These are phyloP conservation scores for Caenorhabditis angaria DNA, from an alignment of 2,888 invertebrate genomes.

Conservation along the genomic window DNA sequence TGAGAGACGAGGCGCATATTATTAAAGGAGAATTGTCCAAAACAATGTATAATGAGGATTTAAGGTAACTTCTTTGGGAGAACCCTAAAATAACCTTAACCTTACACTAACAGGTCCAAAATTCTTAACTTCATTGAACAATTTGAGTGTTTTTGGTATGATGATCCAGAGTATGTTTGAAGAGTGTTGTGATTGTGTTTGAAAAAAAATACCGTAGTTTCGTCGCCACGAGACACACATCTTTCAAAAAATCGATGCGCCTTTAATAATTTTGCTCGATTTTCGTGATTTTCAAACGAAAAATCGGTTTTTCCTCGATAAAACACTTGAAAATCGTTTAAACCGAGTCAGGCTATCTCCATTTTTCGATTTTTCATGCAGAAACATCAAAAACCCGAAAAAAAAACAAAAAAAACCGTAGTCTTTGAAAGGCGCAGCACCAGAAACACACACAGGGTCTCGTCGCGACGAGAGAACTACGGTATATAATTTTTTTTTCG, in stretches of 20 bases:
- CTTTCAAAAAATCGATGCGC: background rate
- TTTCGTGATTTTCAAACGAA: background rate
- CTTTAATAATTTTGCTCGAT: background rate
- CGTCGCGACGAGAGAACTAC: no score
- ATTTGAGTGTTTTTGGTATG: conserved; percentile 56
- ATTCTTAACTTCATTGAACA: conserved; percentile 57
- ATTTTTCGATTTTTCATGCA: no score
- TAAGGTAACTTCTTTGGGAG: conserved; percentile 29
- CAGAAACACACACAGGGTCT: no score
- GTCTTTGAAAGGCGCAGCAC: no score
- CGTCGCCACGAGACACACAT: background rate
- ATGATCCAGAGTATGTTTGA: conserved; percentile 51
- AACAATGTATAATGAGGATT: conserved; percentile 56
- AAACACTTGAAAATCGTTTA: background rate
- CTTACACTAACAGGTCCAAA: conserved; percentile 44
- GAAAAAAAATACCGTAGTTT: background rate
- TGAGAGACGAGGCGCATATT: conserved; percentile 52
- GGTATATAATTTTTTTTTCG: background rate
- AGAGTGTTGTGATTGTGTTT: conserved; percentile 1
- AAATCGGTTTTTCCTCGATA: background rate
- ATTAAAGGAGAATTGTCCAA: conserved; percentile 53
- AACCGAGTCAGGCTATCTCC: no score
- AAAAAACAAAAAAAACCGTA: no score
- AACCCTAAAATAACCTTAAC: background rate
- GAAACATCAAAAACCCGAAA: no score